A percentile compares a stretch with the other conserved stretches of the same genome.
These are phyloP conservation scores for Bubo scandiacus DNA, from an alignment of 2,113 vertebrate species.

Conservation along the genomic window DNA sequence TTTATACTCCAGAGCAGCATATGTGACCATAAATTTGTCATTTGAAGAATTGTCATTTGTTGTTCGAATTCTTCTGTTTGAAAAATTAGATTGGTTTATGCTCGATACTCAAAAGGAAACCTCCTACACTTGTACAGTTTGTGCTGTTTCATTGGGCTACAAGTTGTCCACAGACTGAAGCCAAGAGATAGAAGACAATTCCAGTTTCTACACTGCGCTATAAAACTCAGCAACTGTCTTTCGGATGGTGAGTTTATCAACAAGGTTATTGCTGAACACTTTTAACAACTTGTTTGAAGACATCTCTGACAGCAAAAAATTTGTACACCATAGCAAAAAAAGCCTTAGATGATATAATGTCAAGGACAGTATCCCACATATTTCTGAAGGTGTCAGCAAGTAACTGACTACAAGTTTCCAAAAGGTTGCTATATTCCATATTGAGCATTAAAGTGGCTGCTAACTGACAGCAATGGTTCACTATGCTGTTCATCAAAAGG, in stretches of 20 bases:
- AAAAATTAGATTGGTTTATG: background rate
- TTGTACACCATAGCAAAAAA: background rate
- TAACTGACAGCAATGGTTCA: background rate
- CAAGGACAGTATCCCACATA: background rate
- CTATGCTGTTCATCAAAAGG: background rate
- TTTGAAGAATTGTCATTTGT: background rate
- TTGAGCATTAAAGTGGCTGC: background rate
- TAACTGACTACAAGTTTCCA: background rate
- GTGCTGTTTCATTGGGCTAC: background rate
- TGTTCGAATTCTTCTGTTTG: background rate
- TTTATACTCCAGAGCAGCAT: background rate
- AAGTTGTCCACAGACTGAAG: background rate
- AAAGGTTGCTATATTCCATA: background rate
- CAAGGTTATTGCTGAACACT: conserved; percentile 8
- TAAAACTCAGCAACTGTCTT: background rate
- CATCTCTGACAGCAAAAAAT: conserved; percentile 26
- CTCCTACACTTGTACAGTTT: background rate
- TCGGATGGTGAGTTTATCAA: background rate
- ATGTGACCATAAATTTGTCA: background rate
- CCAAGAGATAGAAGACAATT: background rate
- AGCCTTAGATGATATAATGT: conserved; percentile 19
- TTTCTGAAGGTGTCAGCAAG: conserved; percentile 39
- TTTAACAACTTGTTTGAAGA: conserved; percentile 2
- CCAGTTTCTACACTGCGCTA: background rate
- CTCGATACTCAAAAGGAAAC: background rate